Base-by-base conservation (phyloP, 2,113 vertebrate genomes). In the Meleagris gallopavo region DNA sequence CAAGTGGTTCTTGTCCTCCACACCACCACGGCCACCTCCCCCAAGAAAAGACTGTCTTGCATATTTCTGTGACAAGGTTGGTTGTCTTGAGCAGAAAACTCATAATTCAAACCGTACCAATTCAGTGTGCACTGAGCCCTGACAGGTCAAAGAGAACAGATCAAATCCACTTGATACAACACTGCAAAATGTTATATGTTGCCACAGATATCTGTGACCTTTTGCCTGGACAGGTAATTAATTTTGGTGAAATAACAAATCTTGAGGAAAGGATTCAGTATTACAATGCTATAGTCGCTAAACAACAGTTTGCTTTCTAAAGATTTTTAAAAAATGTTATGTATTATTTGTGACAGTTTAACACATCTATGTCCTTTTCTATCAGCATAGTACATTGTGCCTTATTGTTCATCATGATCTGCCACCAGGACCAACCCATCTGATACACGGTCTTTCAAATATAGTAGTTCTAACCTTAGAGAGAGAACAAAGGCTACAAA, bases 271-370 rank as follows among this genome's bases (percentile, higher is more conserved):
- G 10, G 34, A 65, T 69, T 81, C 25, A 21, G 65, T 84, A 24
- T n/a, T 81, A 94, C 61, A 88, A 45, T n/a, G 34, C 60, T 8
- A 90, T 27, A 46, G 32, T 30, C 83, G 72, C 41, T 87, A 50
- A 89, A 91, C 71, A 94, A 76, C 48, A 86, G 36, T 20, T 34
- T 67, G 79, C n/a, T 43, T 93, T 88, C 79, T 93, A 25, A 65
- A 80, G 62, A 87, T 83, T 46, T 10, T 10, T 16, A 74, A 91
- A 83, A 93, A 77, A 34, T 3, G 19, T 58, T 91, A 82, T 60
- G 54, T 70, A 80, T 91, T 94, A 79, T 91, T 91, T 58, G 82
- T 66, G 43, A 66, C 32, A 83, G 11, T 22, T 93, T 80, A 91
- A 95, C 54, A 62, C 32, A 48, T 85, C 94, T 73, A 83, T 58